Percentiles rank a stretch among this genome's conserved stretches.
Conservation (phyloP, 2,888 invertebrate species). For the Eilema depressum region DNA sequence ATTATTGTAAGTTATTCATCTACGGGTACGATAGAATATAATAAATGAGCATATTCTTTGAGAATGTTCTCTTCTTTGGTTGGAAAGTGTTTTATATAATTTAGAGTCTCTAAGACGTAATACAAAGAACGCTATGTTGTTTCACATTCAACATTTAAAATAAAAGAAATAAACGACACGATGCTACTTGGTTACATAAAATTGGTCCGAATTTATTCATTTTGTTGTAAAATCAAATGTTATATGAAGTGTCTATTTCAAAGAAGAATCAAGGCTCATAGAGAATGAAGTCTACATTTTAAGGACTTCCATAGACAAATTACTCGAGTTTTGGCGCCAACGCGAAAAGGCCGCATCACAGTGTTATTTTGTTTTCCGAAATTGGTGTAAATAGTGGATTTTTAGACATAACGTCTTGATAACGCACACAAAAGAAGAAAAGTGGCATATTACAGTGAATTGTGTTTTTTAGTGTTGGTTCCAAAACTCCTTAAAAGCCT, state of each 20-base stretch:
- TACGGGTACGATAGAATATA: conserved; percentile 22
- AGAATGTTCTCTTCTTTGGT: conserved; percentile 18
- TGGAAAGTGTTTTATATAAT: conserved; percentile 9
- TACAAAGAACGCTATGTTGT: conserved; percentile 43
- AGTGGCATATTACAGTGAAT: too few species aligned
- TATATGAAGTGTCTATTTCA: conserved; percentile 28
- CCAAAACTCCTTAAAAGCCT: too few species aligned
- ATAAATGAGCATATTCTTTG: conserved; percentile 33
- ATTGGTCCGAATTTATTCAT: conserved; percentile 82
- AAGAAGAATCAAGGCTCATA: conserved; percentile 32
- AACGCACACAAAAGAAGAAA: too few species aligned
- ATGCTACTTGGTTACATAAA: conserved; percentile 78
- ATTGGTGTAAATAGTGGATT: too few species aligned
- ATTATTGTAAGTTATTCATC: conserved; percentile 29
- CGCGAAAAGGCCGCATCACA: too few species aligned
- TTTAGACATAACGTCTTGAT: too few species aligned
- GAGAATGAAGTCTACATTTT: conserved; percentile 31
- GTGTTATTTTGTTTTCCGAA: too few species aligned
- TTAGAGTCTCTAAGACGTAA: conserved; percentile 5
- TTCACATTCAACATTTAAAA: conserved; percentile 62
- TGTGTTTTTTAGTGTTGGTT: too few species aligned
- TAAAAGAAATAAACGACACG: conserved; percentile 52
- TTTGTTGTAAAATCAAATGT: conserved; percentile 49
- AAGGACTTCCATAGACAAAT: conserved; percentile 20
- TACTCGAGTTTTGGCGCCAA: background rate